Base-by-base conservation (phyloP, 2,888 invertebrate genomes). In the Drosophila lutescens region DNA sequence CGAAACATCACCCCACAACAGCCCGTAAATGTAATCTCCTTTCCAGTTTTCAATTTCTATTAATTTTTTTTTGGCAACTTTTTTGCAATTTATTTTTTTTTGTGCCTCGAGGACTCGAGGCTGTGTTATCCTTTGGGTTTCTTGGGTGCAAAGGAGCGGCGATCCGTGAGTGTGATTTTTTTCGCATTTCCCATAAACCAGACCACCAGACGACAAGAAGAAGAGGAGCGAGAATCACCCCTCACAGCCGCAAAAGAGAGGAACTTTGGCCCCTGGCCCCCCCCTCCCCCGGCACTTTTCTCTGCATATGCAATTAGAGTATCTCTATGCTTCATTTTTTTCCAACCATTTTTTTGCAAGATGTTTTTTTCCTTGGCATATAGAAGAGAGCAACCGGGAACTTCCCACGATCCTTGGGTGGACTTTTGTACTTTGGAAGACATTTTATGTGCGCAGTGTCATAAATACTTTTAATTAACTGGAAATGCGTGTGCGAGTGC, bases 321-420 rank as follows among this genome's bases (percentile, higher is more conserved):
- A 66, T 46, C 66, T 67, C 54, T 66, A 67, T 66, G 65, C 66
- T 66, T 44, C 44, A 53, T 66, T 65, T 65, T 61, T 65, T 65
- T 49, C 20, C 40, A 43, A 20, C 50, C 60, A 36, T 30, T 50
- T 65, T 65, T 51, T 63, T 40, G 47, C 62, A 59, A 59, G 44
- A 61, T 49, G 40, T 23, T 46, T 26, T 47, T 43, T 36, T 13
- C 8, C 15, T 17, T 32, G 32, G 34, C 23, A 34, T 23, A 32
- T 36, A 15, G 44, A 17, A 36, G 32, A 30, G 60, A 69, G 41
- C 34, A 34, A 54, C 20, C 43, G 69, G 81, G 89, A 90, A 88
- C 89, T 89, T 89, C 89, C 89, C 89, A 89, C 89, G 89, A 90
- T 90, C 90, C 90, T 90, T 90, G 71, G 68, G 79, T 79, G 80